Evolutionary conservation across 1,140 invertebrate genomes (phyloP).

Genomic region (Camponotus pennsylvanicus): DNA sequence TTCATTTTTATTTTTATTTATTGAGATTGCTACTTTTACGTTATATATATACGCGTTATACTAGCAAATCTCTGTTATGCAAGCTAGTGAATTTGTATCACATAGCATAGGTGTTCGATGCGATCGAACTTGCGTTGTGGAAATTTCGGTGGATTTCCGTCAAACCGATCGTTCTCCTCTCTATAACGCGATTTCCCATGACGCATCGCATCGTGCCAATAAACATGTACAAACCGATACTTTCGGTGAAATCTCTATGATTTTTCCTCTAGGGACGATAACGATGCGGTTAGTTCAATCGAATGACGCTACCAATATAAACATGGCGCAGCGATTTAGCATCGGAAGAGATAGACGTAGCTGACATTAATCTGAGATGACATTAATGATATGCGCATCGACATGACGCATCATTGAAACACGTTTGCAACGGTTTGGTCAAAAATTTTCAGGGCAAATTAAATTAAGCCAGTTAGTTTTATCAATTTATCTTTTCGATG

Average conservation of each 20-base stretch:
- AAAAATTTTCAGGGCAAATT: background rate
- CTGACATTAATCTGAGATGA: conserved; percentile 60
- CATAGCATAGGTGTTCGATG: conserved; percentile 6
- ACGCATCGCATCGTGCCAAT: conserved; percentile 73
- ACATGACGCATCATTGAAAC: conserved; percentile 6
- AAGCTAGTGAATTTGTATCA: conserved; percentile 32
- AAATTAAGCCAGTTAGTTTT: background rate
- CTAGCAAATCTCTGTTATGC: background rate
- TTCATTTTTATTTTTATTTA: background rate
- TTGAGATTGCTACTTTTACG: background rate
- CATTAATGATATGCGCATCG: conserved; percentile 29
- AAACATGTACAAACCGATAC: conserved; percentile 73
- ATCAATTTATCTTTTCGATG: background rate
- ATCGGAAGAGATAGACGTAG: conserved; percentile 37
- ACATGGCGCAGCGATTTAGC: conserved; percentile 23
- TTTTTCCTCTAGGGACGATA: conserved; percentile 57
- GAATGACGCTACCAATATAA: conserved; percentile 34
- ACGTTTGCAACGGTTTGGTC: background rate
- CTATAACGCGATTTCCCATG: conserved; percentile 75
- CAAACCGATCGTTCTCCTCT: conserved; percentile 69
- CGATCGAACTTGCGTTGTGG: conserved; percentile 67
- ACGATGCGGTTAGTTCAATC: conserved; percentile 51
- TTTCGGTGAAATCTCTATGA: conserved; percentile 65
- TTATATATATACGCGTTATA: background rate
- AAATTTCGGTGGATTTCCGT: conserved; percentile 69